phyloP scores from a whole-genome alignment of 2,888 invertebrate species.

The Schrankia costaestrigalis region DNA sequence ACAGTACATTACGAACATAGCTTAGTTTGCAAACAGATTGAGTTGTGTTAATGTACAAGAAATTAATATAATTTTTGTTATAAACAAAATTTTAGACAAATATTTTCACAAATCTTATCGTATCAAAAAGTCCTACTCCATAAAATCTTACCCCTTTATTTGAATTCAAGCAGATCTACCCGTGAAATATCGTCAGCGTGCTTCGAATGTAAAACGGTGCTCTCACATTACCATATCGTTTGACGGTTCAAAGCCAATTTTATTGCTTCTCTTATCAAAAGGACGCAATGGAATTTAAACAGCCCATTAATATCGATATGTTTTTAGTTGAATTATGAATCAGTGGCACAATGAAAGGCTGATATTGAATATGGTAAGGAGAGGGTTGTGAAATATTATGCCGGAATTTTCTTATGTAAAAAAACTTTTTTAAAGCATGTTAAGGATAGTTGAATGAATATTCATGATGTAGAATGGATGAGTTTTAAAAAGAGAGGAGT shows the following conservation, averaged over 20 bases:
- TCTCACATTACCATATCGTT: conserved; percentile 73
- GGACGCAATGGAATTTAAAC: conserved; percentile 64
- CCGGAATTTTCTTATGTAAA: too few species aligned
- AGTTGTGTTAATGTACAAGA: too few species aligned
- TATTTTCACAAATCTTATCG: too few species aligned
- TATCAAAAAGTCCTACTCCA: conserved; percentile 35
- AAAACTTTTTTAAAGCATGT: too few species aligned
- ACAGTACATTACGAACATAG: too few species aligned
- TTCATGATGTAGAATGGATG: too few species aligned
- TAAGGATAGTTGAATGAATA: too few species aligned
- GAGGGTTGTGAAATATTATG: too few species aligned
- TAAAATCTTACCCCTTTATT: conserved; percentile 49
- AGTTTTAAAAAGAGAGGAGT: too few species aligned
- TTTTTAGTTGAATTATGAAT: conserved; percentile 15
- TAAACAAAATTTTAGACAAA: too few species aligned
- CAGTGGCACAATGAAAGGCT: conserved; percentile 7
- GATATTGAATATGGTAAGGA: background rate
- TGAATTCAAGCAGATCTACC: conserved; percentile 66
- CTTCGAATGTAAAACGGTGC: conserved; percentile 64
- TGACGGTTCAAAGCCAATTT: conserved; percentile 73
- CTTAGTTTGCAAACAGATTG: too few species aligned
- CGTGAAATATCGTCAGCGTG: conserved; percentile 70
- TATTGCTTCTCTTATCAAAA: conserved; percentile 68
- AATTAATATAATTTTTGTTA: too few species aligned
- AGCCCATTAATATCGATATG: conserved; percentile 50